Conservation (phyloP, 2,888 invertebrate species). For the Sericinus montela region DNA sequence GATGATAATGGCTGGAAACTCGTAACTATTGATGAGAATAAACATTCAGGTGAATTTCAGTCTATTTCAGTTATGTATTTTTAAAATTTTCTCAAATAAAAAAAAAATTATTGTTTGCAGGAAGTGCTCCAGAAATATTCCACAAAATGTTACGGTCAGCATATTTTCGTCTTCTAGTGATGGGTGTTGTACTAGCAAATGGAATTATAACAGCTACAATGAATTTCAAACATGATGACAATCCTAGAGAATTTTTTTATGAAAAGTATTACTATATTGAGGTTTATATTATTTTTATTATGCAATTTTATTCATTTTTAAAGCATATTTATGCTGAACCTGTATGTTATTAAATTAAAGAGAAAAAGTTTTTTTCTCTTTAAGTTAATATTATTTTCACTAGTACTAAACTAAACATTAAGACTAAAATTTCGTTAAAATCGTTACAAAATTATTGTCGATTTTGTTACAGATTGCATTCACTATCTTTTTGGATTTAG, state of each 20-base stretch:
- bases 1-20: constrained; percentile 98
- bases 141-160: constrained; percentile 93
- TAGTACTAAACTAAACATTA: too few relatives aligned
- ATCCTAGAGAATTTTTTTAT: constrained; percentile 89
- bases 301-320: too few relatives aligned
- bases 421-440: too few relatives aligned
- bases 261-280: constrained; percentile 96
- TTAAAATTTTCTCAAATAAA: neutral
- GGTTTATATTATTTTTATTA: constrained; percentile 48
- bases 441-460: too few relatives aligned
- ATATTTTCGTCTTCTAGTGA: constrained; percentile 94
- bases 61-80: neutral
- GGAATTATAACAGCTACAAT: constrained; percentile 98
- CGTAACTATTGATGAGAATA: constrained; percentile 97
- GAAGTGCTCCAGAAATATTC: constrained; percentile 89
- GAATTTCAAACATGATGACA: constrained; percentile 94
- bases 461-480: constrained; percentile 86
- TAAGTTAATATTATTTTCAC: too few relatives aligned
- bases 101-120: constrained; percentile 33
- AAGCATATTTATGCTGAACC: too few relatives aligned
- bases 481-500: constrained; percentile 95
- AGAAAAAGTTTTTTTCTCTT: too few relatives aligned
- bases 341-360: too few relatives aligned
- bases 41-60: constrained; percentile 86
- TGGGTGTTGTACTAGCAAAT: constrained; percentile 96